A percentile compares a stretch with the other conserved stretches of the same genome.
Evolutionary conservation across 2,113 vertebrate genomes (phyloP).

Genomic region (Chascanopsetta lugubris): DNA sequence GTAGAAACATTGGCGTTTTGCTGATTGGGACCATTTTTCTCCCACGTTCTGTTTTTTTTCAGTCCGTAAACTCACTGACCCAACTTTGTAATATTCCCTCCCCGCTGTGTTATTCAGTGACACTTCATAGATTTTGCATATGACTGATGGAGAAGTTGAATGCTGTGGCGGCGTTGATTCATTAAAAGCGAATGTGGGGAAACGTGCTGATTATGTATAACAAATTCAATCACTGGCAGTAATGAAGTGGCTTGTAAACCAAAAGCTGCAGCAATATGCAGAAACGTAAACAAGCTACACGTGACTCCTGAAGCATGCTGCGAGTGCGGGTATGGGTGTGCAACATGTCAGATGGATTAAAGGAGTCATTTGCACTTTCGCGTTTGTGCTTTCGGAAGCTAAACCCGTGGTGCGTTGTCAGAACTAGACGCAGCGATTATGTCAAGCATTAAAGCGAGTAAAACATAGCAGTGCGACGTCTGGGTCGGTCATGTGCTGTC

Average conservation of each 20-base stretch:
- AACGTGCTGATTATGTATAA: conserved; percentile 44
- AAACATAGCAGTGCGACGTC: no score
- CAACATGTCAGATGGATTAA: background rate
- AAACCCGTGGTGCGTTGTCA: no score
- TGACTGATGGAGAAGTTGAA: conserved; percentile 39
- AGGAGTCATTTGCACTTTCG: background rate
- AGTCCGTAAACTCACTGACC: conserved; percentile 58
- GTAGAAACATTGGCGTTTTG: conserved; percentile 44
- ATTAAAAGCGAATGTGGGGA: conserved; percentile 38
- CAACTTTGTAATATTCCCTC: conserved; percentile 22
- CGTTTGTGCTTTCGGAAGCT: no score
- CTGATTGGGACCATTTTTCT: conserved; percentile 48
- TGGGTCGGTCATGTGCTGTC: no score
- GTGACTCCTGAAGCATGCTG: conserved; percentile 1
- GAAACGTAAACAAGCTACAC: conserved; percentile 13
- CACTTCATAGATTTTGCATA: conserved; percentile 46
- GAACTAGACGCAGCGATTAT: no score
- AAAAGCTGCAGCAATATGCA: background rate
- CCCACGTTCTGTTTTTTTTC: conserved; percentile 10
- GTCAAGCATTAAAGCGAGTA: no score
- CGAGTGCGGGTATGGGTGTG: background rate
- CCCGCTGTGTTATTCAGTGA: conserved; percentile 25
- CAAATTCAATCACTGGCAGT: conserved; percentile 38
- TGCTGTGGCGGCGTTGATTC: conserved; percentile 20
- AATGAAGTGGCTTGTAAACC: conserved; percentile 31